A percentile compares a stretch with the other conserved stretches of the same genome.
Evolutionary conservation across 2,888 invertebrate genomes (phyloP).

Genomic region (Diplolepis rosae): DNA sequence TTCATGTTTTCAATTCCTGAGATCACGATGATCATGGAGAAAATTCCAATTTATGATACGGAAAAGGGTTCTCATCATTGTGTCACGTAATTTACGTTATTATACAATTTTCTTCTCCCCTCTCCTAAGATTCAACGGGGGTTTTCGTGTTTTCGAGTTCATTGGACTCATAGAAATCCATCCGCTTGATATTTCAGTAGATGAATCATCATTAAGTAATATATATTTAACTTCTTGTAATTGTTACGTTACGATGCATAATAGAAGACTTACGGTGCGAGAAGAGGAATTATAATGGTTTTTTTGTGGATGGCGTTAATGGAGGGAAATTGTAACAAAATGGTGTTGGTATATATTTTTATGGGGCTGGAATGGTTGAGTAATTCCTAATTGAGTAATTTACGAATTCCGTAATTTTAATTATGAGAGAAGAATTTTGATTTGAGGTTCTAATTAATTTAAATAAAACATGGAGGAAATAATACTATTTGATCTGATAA

Average conservation of each 20-base stretch:
- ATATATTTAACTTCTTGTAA: not conserved
- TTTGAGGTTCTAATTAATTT: not conserved
- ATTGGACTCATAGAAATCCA: not conserved
- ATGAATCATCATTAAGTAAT: not conserved
- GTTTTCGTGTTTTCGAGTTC: constrained; percentile 11
- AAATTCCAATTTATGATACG: not conserved
- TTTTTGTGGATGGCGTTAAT: not conserved
- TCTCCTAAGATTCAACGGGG: not conserved
- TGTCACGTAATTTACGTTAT: not conserved
- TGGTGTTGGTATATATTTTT: not conserved
- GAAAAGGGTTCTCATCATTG: constrained; percentile 35
- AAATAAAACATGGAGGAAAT: not conserved
- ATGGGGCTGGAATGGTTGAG: not conserved
- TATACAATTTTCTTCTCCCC: not conserved
- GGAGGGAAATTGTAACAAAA: not conserved
- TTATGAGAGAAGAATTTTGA: not conserved
- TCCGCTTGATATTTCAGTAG: not conserved
- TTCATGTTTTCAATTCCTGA: not conserved
- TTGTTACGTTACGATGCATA: not conserved
- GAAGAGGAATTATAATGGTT: not conserved
- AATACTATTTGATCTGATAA: not conserved
- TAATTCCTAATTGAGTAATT: not conserved
- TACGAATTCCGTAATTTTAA: not conserved
- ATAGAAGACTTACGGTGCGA: not conserved
- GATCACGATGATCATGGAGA: not conserved